Conservation (phyloP, 2,797 vertebrate genomes). For the Gallinago stenura region DNA sequence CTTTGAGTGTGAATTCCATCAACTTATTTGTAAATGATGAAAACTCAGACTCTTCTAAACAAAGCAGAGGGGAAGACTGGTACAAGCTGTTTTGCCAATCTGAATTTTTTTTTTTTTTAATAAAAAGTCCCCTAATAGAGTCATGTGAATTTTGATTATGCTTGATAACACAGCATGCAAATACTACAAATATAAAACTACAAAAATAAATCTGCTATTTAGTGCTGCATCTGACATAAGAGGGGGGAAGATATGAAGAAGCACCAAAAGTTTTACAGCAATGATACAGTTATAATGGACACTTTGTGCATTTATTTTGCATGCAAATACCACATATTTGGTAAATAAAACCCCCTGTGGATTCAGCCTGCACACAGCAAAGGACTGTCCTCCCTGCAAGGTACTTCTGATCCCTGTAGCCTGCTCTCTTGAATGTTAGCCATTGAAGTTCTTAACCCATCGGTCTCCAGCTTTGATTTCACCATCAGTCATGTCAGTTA, state of each 20-base stretch:
- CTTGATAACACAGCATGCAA: not conserved
- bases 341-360: not conserved
- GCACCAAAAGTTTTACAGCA: not conserved
- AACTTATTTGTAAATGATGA: not conserved
- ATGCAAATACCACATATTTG: fast-evolving
- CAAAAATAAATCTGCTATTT: not conserved
- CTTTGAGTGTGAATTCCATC: not conserved
- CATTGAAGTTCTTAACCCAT: not conserved
- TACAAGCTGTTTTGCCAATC: not conserved
- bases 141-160: not conserved
- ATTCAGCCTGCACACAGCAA: not conserved
- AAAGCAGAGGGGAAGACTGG: not conserved
- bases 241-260: not conserved
- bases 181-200: not conserved
- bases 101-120: not conserved
- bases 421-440: not conserved
- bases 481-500: not conserved
- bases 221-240: not conserved
- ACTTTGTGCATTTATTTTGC: not conserved
- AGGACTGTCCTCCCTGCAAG: not conserved
- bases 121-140: not conserved
- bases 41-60: not conserved
- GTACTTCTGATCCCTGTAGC: not conserved
- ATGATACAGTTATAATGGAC: fast-evolving
- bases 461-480: not conserved